Evolutionary conservation across 2,888 invertebrate genomes (phyloP), one percentile per base, ranked within the genome.

Genomic region (Ommatoiulus sabulosus): DNA sequence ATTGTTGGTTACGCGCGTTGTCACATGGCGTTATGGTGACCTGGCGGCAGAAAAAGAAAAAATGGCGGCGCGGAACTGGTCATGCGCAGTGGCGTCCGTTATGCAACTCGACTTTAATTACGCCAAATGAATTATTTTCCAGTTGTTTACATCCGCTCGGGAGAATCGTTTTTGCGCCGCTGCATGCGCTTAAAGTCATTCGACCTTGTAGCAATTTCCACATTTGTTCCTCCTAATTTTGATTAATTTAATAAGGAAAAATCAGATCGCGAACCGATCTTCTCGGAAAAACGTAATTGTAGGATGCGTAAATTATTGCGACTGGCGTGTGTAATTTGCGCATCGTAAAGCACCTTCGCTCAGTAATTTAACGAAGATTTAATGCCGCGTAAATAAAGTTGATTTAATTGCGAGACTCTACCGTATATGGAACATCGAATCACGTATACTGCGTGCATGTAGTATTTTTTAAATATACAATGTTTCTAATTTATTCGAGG

Each of bases 221-320:
- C 80, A 24, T 80, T 80, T 35, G 80, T 80, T 80, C 80, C 80
- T 80, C 80, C 80, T 80, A 80, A 80, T 80, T 35, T 35, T 80
- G 80, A 80, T 80, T 80, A 80, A 80, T 12, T 80, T 80, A 20
- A 80, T 80, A 80, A 80, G 80, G 80, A 80, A 80, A 57, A 80
- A 80, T 80, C 80, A 35, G 80, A 80, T 80, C 24, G 10, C 12
- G 15, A 80, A 24, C 80, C 80, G 80, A 80, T 80, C 35, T 80
- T 80, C 80, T 35, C 3, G 80, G 80, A 80, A 52, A 80, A 80
- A 72, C 80, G 12, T 80, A 80, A 80, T 24, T 80, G 80, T 35
- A 35, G 80, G 80, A 35, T 80, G 80, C 35, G 80, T 80, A 80
- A 80, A 80, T 80, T 80, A 80, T 10, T 20, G 35, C 12, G 35